Evolutionary conservation across 2,113 vertebrate genomes (phyloP).

Genomic region (Menidia beryllina): DNA sequence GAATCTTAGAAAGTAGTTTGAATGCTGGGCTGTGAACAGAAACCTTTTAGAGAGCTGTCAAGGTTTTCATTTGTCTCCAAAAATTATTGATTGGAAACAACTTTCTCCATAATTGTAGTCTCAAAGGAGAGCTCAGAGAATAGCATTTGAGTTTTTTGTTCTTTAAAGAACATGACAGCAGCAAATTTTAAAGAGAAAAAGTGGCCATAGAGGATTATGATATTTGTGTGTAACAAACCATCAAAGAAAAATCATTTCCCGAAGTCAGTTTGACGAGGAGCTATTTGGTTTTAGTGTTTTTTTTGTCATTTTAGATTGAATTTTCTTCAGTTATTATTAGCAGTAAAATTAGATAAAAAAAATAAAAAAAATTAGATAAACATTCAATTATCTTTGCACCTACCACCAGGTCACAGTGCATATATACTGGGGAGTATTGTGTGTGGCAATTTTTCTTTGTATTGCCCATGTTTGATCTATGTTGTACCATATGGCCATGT

Average conservation of each 20-base stretch:
- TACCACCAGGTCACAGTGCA: constrained; percentile 27
- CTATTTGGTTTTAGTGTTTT: neutral
- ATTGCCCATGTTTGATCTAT: constrained; percentile 37
- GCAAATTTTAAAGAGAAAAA: no score
- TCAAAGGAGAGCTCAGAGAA: no score
- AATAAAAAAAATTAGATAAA: no score
- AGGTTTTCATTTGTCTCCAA: no score
- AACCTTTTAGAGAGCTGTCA: no score
- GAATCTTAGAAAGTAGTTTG: no score
- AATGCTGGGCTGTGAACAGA: no score
- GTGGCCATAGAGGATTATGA: neutral
- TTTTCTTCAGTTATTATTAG: neutral
- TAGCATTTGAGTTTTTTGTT: no score
- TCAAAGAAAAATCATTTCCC: neutral
- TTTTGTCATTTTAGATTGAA: neutral
- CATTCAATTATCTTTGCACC: no score
- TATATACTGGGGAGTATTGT: constrained; percentile 1
- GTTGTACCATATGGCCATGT: neutral
- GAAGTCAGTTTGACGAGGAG: neutral
- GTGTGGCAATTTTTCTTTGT: constrained; percentile 48
- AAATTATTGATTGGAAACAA: no score
- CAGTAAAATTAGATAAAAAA: neutral
- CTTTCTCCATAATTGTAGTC: no score
- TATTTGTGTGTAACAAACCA: neutral
- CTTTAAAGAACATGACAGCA: no score